Evolutionary conservation across 2,797 vertebrate genomes (phyloP), one percentile per base, ranked within the genome.

Genomic region (Propithecus perrieri): DNA sequence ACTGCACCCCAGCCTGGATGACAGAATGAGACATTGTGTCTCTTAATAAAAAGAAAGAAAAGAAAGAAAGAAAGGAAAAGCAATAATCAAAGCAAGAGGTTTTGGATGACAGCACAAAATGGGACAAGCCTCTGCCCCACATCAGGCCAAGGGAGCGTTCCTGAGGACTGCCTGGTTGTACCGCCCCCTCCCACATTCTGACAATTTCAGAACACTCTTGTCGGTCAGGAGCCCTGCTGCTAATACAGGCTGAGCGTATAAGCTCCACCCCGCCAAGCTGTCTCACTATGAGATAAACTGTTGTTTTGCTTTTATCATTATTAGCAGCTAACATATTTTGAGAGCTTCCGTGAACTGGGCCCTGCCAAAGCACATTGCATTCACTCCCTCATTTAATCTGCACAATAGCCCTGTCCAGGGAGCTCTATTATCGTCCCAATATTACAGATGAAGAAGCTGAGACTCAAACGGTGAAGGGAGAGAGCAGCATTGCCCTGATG

Each of bases 191-290:
- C 11, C 1, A 2, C 28, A 6, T 35, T 41, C 2, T 69, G 75
- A 67, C 74, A 59, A 38, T 3, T 15, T 30, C 85, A 50, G 28
- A 55, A 33, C 17, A 35, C 12, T 6, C 7, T 18, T 24, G 0
- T 4, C 8, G 53, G 61, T 17, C 69, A 76, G 38, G 63, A n/a
- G 67, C 38, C 59, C 28, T 13, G 11, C 4, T 14, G 53, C 53
- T 11, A 17, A n/a, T 0, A 8, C 0, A 48, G 46, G 71, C 61
- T 20, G n/a, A 18, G 1, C 20, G 14, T n/a, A 4, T 1, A 4
- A 59, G 72, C 24, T 55, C 61, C 55, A 4, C 7, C 30, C 10
- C 22, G 22, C 28, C 7, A 22, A 48, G 74, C 53, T 72, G 53
- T 38, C 53, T 67, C 10, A 6, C 20, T 4, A 7, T 5, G 9